phyloP scores from a whole-genome alignment of 2,888 invertebrate species.

The Synergus japonicus region DNA sequence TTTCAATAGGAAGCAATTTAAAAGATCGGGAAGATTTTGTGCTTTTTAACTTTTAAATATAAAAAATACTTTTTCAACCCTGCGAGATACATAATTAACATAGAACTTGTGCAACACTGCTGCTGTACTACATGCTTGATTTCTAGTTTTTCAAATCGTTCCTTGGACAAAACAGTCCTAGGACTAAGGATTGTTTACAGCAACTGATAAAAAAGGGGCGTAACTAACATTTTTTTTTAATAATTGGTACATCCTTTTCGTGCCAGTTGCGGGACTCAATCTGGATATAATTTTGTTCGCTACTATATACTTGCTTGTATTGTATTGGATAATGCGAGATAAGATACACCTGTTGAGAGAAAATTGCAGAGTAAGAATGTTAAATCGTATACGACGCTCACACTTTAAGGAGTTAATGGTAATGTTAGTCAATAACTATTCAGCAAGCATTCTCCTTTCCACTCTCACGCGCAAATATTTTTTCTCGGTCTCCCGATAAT shows the following conservation, averaged over 20 bases:
- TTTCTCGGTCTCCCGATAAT: slow-evolving; percentile 38
- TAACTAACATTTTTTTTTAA: not conserved
- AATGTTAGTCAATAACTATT: slow-evolving; percentile 25
- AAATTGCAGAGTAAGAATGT: slow-evolving; percentile 49
- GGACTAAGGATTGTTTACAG: slow-evolving; percentile 23
- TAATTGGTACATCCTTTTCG: not conserved
- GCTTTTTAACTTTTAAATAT: not conserved
- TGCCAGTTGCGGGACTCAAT: not conserved
- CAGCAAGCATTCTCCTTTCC: slow-evolving; percentile 20
- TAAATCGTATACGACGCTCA: slow-evolving; percentile 57
- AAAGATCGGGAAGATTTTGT: not conserved
- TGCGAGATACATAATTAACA: slow-evolving; percentile 31
- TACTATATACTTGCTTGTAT: slow-evolving; percentile 11
- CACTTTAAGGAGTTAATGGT: slow-evolving; percentile 47
- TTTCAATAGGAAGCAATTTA: not conserved
- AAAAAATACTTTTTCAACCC: slow-evolving; percentile 36
- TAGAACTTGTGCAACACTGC: slow-evolving; percentile 5
- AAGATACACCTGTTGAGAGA: slow-evolving; percentile 25
- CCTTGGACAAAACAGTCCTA: slow-evolving; percentile 14
- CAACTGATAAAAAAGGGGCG: slow-evolving; percentile 4
- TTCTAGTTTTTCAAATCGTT: slow-evolving; percentile 26
- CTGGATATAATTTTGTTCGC: not conserved
- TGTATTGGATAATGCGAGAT: slow-evolving; percentile 15
- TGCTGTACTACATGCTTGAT: slow-evolving; percentile 7
- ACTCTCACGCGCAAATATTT: slow-evolving; percentile 43